Evolutionary conservation across 2,797 vertebrate species (phyloP), one percentile per base, ranked within the genome.

Genomic region (Dicrostonyx torquatus): DNA sequence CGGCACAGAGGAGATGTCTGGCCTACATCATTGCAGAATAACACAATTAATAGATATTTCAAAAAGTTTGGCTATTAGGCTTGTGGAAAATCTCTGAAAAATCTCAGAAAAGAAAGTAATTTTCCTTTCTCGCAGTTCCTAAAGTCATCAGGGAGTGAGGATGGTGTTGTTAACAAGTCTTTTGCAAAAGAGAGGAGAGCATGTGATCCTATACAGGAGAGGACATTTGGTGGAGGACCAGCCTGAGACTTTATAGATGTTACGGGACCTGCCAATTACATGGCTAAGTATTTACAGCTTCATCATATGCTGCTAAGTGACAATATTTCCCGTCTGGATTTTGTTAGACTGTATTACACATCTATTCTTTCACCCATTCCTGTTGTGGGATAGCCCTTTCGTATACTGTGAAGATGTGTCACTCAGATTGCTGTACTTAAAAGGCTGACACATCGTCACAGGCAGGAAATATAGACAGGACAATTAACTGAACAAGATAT

Each of bases 121-220:
- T 90, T 94, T 78, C 4, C 6, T 90, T 88, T 58, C 40, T 92
- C 83, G 70, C 22, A 91, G 45, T 92, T 78, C 18, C 37, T 85
- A 58, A 94, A 24, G 37, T 10, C 13, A 24, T 50, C 9, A 72
- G 26, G 50, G 37, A 24, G 24, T 89, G 48, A 79, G 45, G 15
- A 20, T 58, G 10, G 14, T 55, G 34, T 22, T 26, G 43, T 17
- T 43, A 17, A 89, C 17, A 89, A 73, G 34, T 62, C 9, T 48
- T 0, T 89, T 40, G 43, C 17, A 40, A 80, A 83, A 70, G 48
- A 10, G 86, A 91, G 55, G n/a, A 70, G 34, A 53, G 18, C 13
- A 10, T 29, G 53, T 76, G 31, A 40, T 89, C 94, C 40, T 87
- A 37, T 55, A 29, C 1, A 20, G 26, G 29, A 31, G n/a, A 55